Evolutionary conservation across 2,888 invertebrate genomes (phyloP).

Genomic region (Oscheius sp.): DNA sequence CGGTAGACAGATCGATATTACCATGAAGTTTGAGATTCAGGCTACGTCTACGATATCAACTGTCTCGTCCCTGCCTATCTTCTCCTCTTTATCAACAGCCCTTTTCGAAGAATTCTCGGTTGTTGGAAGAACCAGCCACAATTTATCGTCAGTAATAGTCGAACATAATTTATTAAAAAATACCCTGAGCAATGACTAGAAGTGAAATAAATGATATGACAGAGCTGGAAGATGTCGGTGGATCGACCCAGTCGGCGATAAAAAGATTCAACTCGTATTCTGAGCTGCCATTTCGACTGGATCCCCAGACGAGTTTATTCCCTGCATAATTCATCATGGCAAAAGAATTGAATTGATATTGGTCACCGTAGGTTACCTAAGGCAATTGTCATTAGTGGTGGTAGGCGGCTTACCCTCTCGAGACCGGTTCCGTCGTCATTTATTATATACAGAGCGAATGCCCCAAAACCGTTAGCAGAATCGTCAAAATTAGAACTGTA

Average conservation of each 20-base stretch:
- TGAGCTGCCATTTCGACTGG: conserved; percentile 51
- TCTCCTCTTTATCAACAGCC: conserved; percentile 7
- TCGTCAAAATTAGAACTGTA: conserved; percentile 49
- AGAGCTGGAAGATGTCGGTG: not conserved
- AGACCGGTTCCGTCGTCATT: conserved; percentile 65
- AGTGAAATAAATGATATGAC: too few species aligned
- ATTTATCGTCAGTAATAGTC: not conserved
- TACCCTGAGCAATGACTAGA: not conserved
- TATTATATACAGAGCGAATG: conserved; percentile 64
- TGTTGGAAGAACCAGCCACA: conserved; percentile 7
- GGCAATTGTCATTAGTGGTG: not conserved
- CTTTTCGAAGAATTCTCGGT: not conserved
- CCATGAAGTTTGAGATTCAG: not conserved
- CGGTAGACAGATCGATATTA: not conserved
- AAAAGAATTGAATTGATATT: conserved; percentile 66
- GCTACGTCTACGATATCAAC: conserved; percentile 11
- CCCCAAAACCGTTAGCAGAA: conserved; percentile 59
- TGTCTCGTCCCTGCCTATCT: conserved; percentile 7
- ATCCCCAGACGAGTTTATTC: conserved; percentile 63
- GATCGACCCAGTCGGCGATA: conserved; percentile 67
- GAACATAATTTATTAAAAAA: not conserved
- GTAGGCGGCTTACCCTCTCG: conserved; percentile 45
- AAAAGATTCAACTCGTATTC: conserved; percentile 65
- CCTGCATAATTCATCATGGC: conserved; percentile 69
- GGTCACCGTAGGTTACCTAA: conserved; percentile 61